Conservation (phyloP, 2,113 vertebrate genomes). For the Azemiops feae region DNA sequence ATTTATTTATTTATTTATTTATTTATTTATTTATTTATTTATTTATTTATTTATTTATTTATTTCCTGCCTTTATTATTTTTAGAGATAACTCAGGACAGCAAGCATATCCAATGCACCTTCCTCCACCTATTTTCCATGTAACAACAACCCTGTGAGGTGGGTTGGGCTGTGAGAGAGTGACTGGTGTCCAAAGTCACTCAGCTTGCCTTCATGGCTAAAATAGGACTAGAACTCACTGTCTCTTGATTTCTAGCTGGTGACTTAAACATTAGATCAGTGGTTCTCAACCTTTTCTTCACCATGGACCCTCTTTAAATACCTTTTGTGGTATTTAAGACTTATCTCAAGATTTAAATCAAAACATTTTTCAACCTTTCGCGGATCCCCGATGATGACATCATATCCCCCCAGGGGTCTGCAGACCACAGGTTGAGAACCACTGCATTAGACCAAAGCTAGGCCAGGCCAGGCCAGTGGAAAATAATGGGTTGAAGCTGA, state of each 20-base stretch:
- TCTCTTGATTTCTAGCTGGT: not conserved
- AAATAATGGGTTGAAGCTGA: not conserved
- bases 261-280: not conserved
- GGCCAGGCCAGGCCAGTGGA: constrained; percentile 59
- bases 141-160: too few relatives aligned
- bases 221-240: not conserved
- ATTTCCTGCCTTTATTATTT: too few relatives aligned
- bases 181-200: too few relatives aligned
- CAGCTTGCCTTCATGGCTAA: not conserved
- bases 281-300: not conserved
- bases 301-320: not conserved
- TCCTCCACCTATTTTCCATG: too few relatives aligned
- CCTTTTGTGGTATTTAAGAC: not conserved
- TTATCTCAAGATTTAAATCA: not conserved
- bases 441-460: constrained; percentile 12
- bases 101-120: too few relatives aligned
- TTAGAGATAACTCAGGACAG: too few relatives aligned
- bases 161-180: too few relatives aligned
- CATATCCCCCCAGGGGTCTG: not conserved
- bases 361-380: not conserved
- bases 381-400: not conserved
- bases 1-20: not conserved
- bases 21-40: too few relatives aligned
- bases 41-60: too few relatives aligned
- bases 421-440: not conserved